Conservation (phyloP, 2,888 invertebrate genomes). For the Brenthis hecate region DNA sequence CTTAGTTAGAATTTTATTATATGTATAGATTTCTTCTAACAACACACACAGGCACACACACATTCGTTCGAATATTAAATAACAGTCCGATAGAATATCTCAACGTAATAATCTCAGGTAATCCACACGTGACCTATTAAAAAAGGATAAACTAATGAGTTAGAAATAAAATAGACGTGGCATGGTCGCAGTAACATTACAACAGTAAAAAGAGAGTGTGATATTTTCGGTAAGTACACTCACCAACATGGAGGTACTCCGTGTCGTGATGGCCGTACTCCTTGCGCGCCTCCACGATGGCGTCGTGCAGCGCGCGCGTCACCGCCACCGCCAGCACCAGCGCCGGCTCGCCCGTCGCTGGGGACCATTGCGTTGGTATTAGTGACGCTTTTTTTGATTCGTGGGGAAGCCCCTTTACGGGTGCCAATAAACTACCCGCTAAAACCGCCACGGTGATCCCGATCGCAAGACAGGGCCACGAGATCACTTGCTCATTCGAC, state of each 20-base stretch:
- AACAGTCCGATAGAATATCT: background rate
- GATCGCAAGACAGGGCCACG: too few relatives aligned
- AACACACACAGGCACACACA: too few relatives aligned
- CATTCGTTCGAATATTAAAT: background rate
- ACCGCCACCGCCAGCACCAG: slow-evolving; percentile 70
- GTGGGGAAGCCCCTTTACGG: too few relatives aligned
- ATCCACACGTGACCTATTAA: too few relatives aligned
- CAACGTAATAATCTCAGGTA: too few relatives aligned
- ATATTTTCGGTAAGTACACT: slow-evolving; percentile 38
- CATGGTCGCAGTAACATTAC: background rate
- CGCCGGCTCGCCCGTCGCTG: slow-evolving; percentile 83
- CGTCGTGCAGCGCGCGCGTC: slow-evolving; percentile 83
- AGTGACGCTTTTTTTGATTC: background rate
- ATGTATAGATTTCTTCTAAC: too few relatives aligned
- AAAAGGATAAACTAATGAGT: too few relatives aligned
- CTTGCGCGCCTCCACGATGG: slow-evolving; percentile 82
- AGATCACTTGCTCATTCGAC: too few relatives aligned
- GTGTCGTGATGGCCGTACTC: slow-evolving; percentile 80
- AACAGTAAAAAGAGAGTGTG: background rate
- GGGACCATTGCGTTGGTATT: background rate
- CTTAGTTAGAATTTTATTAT: too few relatives aligned
- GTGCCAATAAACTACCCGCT: too few relatives aligned
- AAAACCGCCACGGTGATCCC: too few relatives aligned
- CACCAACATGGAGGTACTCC: slow-evolving; percentile 83
- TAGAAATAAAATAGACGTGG: background rate